A percentile compares a stretch with the other conserved stretches of the same genome.
These are phyloP conservation scores for Percina caprodes DNA, from an alignment of 2,113 vertebrate genomes.

Conservation along the genomic window DNA sequence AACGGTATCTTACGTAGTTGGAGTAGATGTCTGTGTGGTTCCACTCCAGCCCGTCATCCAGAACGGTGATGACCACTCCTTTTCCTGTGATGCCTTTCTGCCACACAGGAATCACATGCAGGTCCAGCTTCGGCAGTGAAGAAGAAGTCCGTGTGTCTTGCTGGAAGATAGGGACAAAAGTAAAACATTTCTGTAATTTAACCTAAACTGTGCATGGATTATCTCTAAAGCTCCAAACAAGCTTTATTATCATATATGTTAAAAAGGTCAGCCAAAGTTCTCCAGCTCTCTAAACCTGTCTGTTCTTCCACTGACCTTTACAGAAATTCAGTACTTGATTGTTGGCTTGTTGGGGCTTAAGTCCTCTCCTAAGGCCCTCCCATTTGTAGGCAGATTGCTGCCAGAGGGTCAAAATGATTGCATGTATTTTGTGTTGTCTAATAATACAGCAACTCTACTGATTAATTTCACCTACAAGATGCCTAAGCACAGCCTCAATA, in stretches of 20 bases:
- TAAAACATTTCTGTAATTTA: not conserved
- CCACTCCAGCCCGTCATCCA: slow-evolving; percentile 98
- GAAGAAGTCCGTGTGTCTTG: slow-evolving; percentile 96
- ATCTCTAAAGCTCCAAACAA: not conserved
- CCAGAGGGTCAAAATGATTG: slow-evolving; percentile 33
- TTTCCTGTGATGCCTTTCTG: slow-evolving; percentile 97
- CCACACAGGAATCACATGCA: slow-evolving; percentile 98
- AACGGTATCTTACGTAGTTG: slow-evolving; percentile 93
- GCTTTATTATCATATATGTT: slow-evolving; percentile 19
- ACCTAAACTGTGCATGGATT: not conserved
- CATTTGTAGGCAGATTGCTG: slow-evolving; percentile 47
- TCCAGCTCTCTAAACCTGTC: slow-evolving; percentile 3
- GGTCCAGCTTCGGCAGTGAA: slow-evolving; percentile 94
- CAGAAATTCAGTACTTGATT: slow-evolving; percentile 41
- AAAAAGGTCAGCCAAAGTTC: slow-evolving; percentile 35
- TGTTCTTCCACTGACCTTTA: slow-evolving; percentile 66
- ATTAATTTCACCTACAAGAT: slow-evolving; percentile 22
- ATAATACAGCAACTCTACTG: not conserved
- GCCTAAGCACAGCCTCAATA: not conserved
- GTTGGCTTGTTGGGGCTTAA: slow-evolving; percentile 27
- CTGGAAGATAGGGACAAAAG: slow-evolving; percentile 75
- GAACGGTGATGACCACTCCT: slow-evolving; percentile 95
- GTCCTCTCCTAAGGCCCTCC: slow-evolving; percentile 36
- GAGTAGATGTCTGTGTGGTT: slow-evolving; percentile 98
- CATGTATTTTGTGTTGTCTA: slow-evolving; percentile 27